Base-by-base conservation (phyloP, 2,888 invertebrate genomes). In the Atrina japonica region DNA sequence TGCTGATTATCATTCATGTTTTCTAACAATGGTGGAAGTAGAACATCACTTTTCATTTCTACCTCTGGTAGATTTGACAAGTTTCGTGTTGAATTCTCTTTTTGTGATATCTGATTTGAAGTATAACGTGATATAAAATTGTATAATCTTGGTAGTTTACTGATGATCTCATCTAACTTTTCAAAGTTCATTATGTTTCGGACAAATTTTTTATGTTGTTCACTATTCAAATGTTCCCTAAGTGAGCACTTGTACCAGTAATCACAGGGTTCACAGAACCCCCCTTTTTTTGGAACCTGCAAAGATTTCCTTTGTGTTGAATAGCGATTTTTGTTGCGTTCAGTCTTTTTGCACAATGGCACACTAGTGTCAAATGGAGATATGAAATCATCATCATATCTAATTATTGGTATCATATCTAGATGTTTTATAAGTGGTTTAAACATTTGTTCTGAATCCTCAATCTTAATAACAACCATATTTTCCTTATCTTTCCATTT, bases 201-300 rank as follows among this genome's bases (percentile, higher is more conserved):
- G 16, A 79, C 70, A 71, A 82, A 82, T 61, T 73, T 70, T 63
- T 66, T 59, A 68, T 82, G 82, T 55, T 74, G 79, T 45, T 66
- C 70, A 67, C 80, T 80, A 35, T 74, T 75, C 7, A 82, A 61
- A 53, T 82, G 82, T 64, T 82, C 80, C 43, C 74, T 66, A 21
- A 82, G 60, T 25, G 77, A 70, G 61, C 80, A 76, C 64, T 73
- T 80, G 47, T 75, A 82, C 82, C 82, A 82, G 45, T 80, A 75
- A 66, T 82, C 77, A 73, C 82, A 82, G 9, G 77, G 76, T 47
- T 82, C 82, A 77, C 82, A 82, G 52, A 75, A 82, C 1, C 80
- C 82, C 21, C 78, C 78, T 52, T 69, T 77, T 9, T 66, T 55
- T 3, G 6, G 14, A 1, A 61, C 55, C 3, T 63, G 61, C 11